These are phyloP conservation scores for Conistra vaccinii DNA, from an alignment of 2,888 invertebrate genomes.

Conservation along the genomic window DNA sequence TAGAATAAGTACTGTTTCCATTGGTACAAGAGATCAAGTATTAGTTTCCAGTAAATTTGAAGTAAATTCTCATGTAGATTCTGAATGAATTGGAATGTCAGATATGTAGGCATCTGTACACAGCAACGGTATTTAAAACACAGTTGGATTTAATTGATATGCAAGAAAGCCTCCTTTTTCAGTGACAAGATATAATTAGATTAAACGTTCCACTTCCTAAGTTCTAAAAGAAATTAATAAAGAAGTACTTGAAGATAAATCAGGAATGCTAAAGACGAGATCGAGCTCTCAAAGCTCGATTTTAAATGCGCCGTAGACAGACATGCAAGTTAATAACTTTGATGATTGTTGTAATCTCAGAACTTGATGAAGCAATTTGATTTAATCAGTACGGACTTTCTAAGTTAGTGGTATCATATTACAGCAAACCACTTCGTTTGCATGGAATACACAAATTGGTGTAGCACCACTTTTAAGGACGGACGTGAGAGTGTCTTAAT, in stretches of 20 bases:
- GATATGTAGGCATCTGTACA: background rate
- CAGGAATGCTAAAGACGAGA: slow-evolving; percentile 30
- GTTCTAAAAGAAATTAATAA: slow-evolving; percentile 40
- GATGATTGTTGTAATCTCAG: slow-evolving; percentile 63
- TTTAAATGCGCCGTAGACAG: slow-evolving; percentile 30
- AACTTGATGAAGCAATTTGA: slow-evolving; percentile 68
- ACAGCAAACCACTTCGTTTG: slow-evolving; percentile 52
- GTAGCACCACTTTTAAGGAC: slow-evolving; percentile 21
- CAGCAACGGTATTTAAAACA: slow-evolving; percentile 3
- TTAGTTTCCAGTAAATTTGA: background rate
- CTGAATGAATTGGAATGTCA: background rate
- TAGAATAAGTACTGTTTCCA: slow-evolving; percentile 68
- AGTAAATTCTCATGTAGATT: background rate
- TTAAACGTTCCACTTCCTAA: slow-evolving; percentile 28
- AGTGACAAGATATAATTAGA: slow-evolving; percentile 44
- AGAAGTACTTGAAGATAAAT: slow-evolving; percentile 37
- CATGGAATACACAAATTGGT: slow-evolving; percentile 53
- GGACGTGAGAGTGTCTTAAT: background rate
- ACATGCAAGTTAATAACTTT: slow-evolving; percentile 54
- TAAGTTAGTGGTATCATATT: slow-evolving; percentile 61
- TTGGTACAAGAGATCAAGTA: slow-evolving; percentile 34
- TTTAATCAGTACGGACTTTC: slow-evolving; percentile 66
- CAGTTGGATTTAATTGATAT: slow-evolving; percentile 10
- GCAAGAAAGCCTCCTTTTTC: slow-evolving; percentile 34
- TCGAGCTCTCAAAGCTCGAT: slow-evolving; percentile 5